Evolutionary conservation across 2,888 invertebrate species (phyloP), one percentile per base, ranked within the genome.

Genomic region (Alloplasta piceator): DNA sequence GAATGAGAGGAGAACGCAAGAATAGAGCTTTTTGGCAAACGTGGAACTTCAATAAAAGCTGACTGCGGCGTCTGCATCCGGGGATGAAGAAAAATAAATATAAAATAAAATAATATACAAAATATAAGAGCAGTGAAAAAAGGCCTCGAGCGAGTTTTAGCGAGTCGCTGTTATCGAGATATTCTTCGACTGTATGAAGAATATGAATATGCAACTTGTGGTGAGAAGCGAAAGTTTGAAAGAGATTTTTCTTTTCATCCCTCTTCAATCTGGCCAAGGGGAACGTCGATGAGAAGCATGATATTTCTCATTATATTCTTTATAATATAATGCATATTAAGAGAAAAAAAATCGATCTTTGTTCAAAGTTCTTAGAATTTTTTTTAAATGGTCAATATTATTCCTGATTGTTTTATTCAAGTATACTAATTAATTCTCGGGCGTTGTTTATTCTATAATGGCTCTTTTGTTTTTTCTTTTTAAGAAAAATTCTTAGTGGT

Each of bases 1-100:
- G 61, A 55, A 61, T 56, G 55, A 14, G 52, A 75, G 26, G 66
- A 55, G 68, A 60, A 50, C 41, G 16, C 41, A 50, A 41, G 36
- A 41, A 39, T 70, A 43, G 58, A 52, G 38, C 61, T 61, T 52
- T 71, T 71, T 55, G 66, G 66, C 60, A 26, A 26, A 26, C 55
- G 72, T 64, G 26, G 52, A 70, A 67, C 41, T 67, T 68, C 67
- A 56, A 67, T 64, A 56, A 74, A 73, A 73, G 63, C 73, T 64
- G 43, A 39, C 75, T 41, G 38, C 58, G 67, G 60, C 75, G 58
- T 48, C 39, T 58, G 4, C 56, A 43, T 41, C 58, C 26, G 50
- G 43, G 46, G 58, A 46, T 26, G 26, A 26, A 48, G 16, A 52
- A 60, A 66, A 60, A 39, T 9, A 55, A 46, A 43, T 70, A 70